Percentiles rank a stretch among this genome's conserved stretches.
Conservation (phyloP, 2,888 invertebrate genomes). For the Mesorhabditis spiculigera region DNA sequence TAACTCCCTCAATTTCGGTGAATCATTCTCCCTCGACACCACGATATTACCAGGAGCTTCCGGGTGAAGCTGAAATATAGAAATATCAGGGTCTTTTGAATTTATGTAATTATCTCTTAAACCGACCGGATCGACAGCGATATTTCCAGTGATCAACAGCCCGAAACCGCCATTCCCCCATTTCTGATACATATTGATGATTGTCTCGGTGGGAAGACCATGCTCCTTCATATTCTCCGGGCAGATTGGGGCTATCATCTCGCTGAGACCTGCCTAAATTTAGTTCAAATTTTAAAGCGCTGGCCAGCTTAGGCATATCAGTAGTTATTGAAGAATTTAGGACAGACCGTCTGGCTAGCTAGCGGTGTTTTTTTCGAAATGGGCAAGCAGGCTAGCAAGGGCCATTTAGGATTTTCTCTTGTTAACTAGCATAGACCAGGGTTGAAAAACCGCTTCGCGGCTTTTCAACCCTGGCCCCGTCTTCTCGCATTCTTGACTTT, state of each 20-base stretch:
- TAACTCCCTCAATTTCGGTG: not conserved
- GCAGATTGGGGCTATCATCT: conserved; percentile 18
- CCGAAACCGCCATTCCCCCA: conserved; percentile 45
- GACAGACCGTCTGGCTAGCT: no score
- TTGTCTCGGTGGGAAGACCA: conserved; percentile 35
- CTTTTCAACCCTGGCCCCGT: no score
- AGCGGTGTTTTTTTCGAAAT: no score
- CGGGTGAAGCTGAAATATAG: not conserved
- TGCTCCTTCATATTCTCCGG: conserved; percentile 18
- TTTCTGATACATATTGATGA: conserved; percentile 39
- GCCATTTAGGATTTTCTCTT: no score
- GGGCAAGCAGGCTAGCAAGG: no score
- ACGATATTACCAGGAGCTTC: not conserved
- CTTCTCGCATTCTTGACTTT: no score
- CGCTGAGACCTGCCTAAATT: conserved; percentile 33
- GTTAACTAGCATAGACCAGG: no score
- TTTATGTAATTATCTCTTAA: no score
- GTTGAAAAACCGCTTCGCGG: no score
- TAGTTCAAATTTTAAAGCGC: no score
- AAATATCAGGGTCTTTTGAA: not conserved
- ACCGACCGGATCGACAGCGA: not conserved
- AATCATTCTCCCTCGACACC: conserved; percentile 3
- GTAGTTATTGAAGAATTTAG: no score
- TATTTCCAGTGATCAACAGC: conserved; percentile 37
- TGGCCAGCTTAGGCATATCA: no score